These are phyloP conservation scores for Abramis brama DNA, from an alignment of 2,113 vertebrate species.

Conservation along the genomic window DNA sequence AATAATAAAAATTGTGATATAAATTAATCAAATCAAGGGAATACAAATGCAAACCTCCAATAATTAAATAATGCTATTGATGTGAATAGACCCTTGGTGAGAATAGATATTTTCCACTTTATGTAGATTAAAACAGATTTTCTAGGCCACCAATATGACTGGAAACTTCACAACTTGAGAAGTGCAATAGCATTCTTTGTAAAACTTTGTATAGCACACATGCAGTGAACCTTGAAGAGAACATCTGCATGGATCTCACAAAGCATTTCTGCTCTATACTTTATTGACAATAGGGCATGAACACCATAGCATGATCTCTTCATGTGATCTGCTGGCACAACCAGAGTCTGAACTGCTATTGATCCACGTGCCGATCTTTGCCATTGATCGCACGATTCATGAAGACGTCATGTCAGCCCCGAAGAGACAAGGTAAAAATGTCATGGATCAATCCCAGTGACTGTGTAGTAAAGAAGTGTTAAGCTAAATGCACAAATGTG, in stretches of 20 bases:
- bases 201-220: neutral
- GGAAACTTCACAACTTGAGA: neutral
- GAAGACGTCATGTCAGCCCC: conserved; percentile 8
- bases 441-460: conserved; percentile 3
- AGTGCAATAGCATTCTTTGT: neutral
- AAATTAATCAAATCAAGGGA: neutral
- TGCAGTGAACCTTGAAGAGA: neutral
- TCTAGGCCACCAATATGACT: neutral
- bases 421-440: neutral
- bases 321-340: neutral
- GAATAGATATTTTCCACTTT: neutral
- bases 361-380: conserved; percentile 19
- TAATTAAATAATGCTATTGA: neutral
- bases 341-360: conserved; percentile 31
- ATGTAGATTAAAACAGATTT: neutral
- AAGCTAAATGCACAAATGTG: neutral
- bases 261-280: neutral
- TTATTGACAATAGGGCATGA: conserved; percentile 9
- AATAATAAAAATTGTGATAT: neutral
- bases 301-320: neutral
- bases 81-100: neutral
- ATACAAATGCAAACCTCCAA: neutral
- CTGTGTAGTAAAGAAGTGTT: neutral
- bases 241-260: neutral
- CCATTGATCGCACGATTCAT: conserved; percentile 26